Base-by-base conservation (phyloP, 2,888 invertebrate species). In the Acanthosepion esculentum region DNA sequence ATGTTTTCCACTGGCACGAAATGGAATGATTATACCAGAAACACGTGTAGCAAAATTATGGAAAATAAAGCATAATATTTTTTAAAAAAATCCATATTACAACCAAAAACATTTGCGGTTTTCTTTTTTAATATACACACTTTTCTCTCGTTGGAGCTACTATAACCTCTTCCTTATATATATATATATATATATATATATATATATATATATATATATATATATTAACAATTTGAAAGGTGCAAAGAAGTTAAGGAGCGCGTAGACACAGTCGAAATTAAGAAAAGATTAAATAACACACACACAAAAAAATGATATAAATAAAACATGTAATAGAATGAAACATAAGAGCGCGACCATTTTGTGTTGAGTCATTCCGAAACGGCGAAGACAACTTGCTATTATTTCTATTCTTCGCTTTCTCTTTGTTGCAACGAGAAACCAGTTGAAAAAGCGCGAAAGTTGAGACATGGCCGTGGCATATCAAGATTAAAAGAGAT, bases 321-420 rank as follows among this genome's bases (percentile, higher is more conserved):
- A 78, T 29, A 78, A 78, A 8, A 78, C 41, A 41, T 41, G 3
- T 2, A 41, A 41, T 41, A 8, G 29, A 8, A n/a, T 10, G 29
- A 7, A 29, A 78, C 29, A 29, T 78, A 78, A 23, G 8, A 78
- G n/a, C 29, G 7, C 10, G 29, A n/a, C 29, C 2, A 78, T 78
- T 78, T 78, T 78, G 78, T 78, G 78, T 78, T 29, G 78, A 78
- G 78, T 78, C 78, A 78, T n/a, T 78, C n/a, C 78, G 78, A 29
- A 78, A 18, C 55, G 55, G 55, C 20, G 55, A 55, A 20, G 55
- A 55, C 55, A 55, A 20, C 20, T 10, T 4, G 78, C 12, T 29
- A 78, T 78, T 78, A 78, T 78, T 29, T 78, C 29, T 1, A 23
- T 29, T 78, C n/a, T n/a, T 78, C 64, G 23, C 5, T 26, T 26